Evolutionary conservation across 2,888 invertebrate species (phyloP), one percentile per base, ranked within the genome.

Genomic region (Steromphala cineraria): DNA sequence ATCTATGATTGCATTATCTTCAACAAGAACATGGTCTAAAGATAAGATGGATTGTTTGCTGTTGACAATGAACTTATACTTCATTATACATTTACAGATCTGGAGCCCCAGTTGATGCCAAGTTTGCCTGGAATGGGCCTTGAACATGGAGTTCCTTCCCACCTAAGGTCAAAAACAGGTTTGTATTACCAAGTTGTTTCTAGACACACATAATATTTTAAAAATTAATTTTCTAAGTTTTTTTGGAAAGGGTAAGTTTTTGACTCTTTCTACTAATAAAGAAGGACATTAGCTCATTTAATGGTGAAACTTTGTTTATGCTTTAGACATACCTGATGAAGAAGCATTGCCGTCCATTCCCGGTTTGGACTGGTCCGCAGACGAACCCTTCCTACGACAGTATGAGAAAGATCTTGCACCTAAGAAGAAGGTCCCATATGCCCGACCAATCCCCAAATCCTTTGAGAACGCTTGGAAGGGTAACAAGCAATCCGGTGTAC

Each of bases 381-480:
- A 91, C 82, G 87, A 86, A 53, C 80, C 82, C 0, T 83, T 87
- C 77, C 87, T 86, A 46, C 84, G 84, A 31, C 84, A 83, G 10
- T 83, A 86, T 53, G 81, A 83, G 19, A 80, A 74, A 7, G 87
- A 87, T 21, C 81, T 71, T 52, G 80, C 84, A 52, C 87, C 87
- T 0, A 83, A 83, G 53, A 93, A 94, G 84, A 94, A 95, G 92
- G 97, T 97, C 79, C 98, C 98, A 8, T 98, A 97, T 92, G 97
- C 98, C 89, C 98, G 98, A 93, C 98, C 98, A 19, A 98, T 99
- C 93, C 98, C 98, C 2, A 96, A 97, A 89, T 97, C 98, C 91
- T 99, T 99, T 94, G 98, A 98, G 94, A 97, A 97, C n/a, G 97
- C 98, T 87, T 99, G 99, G 99, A 90, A 98, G 97, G 92, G 92